Base-by-base conservation (phyloP, 2,797 vertebrate species). In the Mormyrops boulengeri region DNA sequence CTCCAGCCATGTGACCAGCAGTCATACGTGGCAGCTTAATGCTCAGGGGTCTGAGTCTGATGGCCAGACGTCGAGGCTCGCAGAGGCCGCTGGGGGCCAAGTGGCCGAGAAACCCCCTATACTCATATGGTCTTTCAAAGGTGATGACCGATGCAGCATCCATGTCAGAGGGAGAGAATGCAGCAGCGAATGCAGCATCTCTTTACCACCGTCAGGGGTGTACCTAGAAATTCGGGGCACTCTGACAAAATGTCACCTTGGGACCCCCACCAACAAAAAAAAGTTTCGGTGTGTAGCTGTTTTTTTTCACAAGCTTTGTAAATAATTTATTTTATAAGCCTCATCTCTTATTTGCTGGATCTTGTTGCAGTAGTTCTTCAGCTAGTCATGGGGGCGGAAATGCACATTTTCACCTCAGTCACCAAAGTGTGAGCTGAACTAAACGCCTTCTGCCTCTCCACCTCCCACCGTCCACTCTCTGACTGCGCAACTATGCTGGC, bases 251-350 rank as follows among this genome's bases (percentile, higher is more conserved):
- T 30, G 60, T 30, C 60, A 66, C 60, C 60, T 66, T 66, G 60
- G 0, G 1, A 11, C 22, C 30, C 66, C 26, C 12, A 7, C 5
- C 73, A 19, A 80, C 12, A 80, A 80, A 19, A 47, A 85, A 50
- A 22, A 44, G 12, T 50, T 30, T 49, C 3, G 0, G 19, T 52
- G 4, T 8, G 44, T 17, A 82, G 38, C 19, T 80, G 17, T 88
- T 86, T 44, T 84, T 38, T 89, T 87, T 22, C 90, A 88, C 38
- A 38, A 47, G 12, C 77, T 87, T 82, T 88, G 26, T 92, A 17
- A 92, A 93, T 93, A 89, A 93, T 93, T 93, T 17, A 94, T 89
- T 7, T 30, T 60, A 38, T 87, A 84, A 26, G 44, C 57, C 88
- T 88, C 88, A 91, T 91, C 88, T 89, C n/a, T n/a, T 85, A 41